Percentiles rank a stretch among this genome's conserved stretches.
phyloP scores from a whole-genome alignment of 2,797 vertebrate genomes.

The Eospalax fontanierii region DNA sequence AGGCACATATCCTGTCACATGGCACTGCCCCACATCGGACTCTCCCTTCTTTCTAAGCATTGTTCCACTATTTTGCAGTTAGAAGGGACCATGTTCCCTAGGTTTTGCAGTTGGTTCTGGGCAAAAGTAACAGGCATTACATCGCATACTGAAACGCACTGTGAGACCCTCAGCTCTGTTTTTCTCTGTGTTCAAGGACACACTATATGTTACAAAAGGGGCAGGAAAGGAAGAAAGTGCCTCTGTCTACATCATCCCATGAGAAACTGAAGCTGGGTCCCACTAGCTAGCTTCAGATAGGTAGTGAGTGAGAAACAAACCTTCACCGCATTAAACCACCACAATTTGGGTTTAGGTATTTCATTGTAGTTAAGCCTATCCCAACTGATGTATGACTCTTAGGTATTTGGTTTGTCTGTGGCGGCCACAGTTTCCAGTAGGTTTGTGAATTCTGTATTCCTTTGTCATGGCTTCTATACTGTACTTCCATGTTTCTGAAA shows the following conservation, averaged over 20 bases:
- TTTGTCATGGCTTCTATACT: not conserved
- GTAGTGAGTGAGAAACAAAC: not conserved
- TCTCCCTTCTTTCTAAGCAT: not conserved
- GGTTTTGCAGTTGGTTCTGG: not conserved
- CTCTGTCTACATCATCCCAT: not conserved
- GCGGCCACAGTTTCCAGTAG: slow-evolving; percentile 24
- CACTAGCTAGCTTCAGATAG: not conserved
- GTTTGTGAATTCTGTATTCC: slow-evolving; percentile 9
- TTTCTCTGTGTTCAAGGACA: not conserved
- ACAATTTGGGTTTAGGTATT: not conserved
- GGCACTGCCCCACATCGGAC: not conserved
- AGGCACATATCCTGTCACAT: not conserved
- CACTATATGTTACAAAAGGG: not conserved
- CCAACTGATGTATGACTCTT: not conserved
- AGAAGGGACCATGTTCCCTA: not conserved
- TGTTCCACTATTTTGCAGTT: not conserved
- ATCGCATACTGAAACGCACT: not conserved
- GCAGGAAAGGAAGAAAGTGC: not conserved
- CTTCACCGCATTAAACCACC: not conserved
- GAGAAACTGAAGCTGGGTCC: not conserved
- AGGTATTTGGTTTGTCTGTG: slow-evolving; percentile 38
- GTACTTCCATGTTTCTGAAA: slow-evolving; percentile 40
- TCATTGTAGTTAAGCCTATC: slow-evolving; percentile 58
- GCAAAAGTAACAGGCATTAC: not conserved
- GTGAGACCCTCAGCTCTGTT: not conserved